Percentiles rank a stretch among this genome's conserved stretches.
Conservation (phyloP, 1,140 invertebrate genomes). For the Meteorus sp. region DNA sequence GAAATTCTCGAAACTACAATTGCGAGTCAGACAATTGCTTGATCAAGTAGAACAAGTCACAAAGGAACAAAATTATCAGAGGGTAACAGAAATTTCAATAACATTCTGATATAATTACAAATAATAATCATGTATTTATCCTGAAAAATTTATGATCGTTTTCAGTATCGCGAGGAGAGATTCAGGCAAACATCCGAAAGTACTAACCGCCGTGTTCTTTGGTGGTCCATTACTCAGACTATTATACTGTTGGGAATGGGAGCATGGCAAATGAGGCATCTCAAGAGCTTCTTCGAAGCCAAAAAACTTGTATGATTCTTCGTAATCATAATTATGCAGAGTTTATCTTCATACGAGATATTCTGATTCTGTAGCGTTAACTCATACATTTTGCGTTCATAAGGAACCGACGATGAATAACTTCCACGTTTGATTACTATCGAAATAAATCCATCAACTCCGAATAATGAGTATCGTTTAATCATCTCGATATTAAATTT, state of each 20-base stretch:
- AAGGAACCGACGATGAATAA: too few species aligned
- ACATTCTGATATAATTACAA: slow-evolving; percentile 2
- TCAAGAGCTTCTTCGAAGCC: slow-evolving; percentile 99
- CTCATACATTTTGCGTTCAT: too few species aligned
- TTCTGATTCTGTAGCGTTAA: too few species aligned
- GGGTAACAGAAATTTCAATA: slow-evolving; percentile 63
- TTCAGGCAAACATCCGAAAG: slow-evolving; percentile 98
- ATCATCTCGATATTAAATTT: too few species aligned
- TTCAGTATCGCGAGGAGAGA: slow-evolving; percentile 94
- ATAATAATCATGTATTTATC: slow-evolving; percentile 8
- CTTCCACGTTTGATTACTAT: too few species aligned
- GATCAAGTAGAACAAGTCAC: slow-evolving; percentile 99
- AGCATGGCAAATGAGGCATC: slow-evolving; percentile 98
- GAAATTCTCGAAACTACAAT: slow-evolving; percentile 93
- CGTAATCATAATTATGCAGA: slow-evolving; percentile 50
- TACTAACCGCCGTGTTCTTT: slow-evolving; percentile 94
- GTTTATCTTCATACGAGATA: too few species aligned
- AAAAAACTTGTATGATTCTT: slow-evolving; percentile 91
- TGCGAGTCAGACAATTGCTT: slow-evolving; percentile 91
- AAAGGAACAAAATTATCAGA: slow-evolving; percentile 99
- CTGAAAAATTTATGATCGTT: slow-evolving; percentile 39
- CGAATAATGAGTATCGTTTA: too few species aligned
- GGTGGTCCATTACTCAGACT: slow-evolving; percentile 97
- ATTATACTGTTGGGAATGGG: slow-evolving; percentile 89
- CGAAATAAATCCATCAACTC: too few species aligned